Percentiles rank a stretch among this genome's conserved stretches.
Evolutionary conservation across 2,797 vertebrate species (phyloP).

Genomic region (Ceryle rudis): DNA sequence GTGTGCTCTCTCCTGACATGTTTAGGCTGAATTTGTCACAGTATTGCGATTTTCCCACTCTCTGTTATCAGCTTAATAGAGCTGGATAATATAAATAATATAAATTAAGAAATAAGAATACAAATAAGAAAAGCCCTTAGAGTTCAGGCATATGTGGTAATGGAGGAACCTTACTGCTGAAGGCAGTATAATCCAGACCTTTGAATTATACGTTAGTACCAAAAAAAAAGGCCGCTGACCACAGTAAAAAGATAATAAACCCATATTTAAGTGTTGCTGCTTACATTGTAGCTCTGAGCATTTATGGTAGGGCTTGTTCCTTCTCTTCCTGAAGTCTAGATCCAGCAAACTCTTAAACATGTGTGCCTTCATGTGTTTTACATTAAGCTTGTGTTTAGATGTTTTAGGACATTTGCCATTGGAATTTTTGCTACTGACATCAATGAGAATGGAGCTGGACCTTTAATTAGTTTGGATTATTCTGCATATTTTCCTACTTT

Average conservation of each 20-base stretch:
- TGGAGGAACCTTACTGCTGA: not conserved
- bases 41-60: not conserved
- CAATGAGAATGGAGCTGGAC: not conserved
- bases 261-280: not conserved
- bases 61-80: not conserved
- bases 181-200: not conserved
- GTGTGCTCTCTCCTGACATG: not conserved
- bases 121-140: not conserved
- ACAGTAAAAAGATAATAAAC: not conserved
- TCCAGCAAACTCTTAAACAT: slow-evolving; percentile 1
- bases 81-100: not conserved
- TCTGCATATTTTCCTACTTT: slow-evolving; percentile 4
- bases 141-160: not conserved
- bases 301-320: not conserved
- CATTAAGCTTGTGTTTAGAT: slow-evolving; percentile 27
- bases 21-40: not conserved
- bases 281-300: not conserved
- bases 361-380: slow-evolving; percentile 9
- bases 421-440: slow-evolving; percentile 51
- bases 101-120: not conserved
- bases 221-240: not conserved
- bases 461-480: slow-evolving; percentile 11
- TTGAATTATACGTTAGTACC: not conserved
- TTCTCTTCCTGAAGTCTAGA: not conserved
- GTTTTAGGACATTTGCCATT: slow-evolving; percentile 31